Percentiles rank a stretch among this genome's conserved stretches.
Conservation (phyloP, 2,113 vertebrate genomes). For the Microcebus griseorufus region DNA sequence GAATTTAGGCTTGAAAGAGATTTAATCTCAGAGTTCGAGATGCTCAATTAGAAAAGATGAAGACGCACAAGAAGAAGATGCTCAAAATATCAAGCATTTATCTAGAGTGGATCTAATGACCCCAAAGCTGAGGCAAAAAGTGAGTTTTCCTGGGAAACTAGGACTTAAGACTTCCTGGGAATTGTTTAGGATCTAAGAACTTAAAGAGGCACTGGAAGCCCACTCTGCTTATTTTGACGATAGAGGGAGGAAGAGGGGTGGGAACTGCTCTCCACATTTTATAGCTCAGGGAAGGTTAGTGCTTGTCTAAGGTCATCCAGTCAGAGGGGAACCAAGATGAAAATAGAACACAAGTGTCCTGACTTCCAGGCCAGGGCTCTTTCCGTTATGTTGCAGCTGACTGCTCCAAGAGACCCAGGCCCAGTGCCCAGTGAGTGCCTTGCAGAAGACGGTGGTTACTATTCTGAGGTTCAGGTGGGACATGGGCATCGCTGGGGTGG, state of each 20-base stretch:
- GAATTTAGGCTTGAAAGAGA: background rate
- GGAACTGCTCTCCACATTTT: background rate
- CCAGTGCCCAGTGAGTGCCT: background rate
- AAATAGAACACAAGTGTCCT: background rate
- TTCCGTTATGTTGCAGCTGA: background rate
- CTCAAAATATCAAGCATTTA: background rate
- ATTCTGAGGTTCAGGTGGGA: background rate
- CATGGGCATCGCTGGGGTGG: background rate
- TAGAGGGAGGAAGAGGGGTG: accelerated
- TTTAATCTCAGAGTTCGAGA: background rate
- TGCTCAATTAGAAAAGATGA: background rate
- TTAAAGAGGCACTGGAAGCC: background rate
- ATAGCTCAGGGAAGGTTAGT: background rate
- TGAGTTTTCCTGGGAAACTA: background rate
- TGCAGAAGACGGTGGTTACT: background rate
- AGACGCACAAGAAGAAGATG: background rate
- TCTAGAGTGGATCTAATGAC: background rate
- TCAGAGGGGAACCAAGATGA: background rate
- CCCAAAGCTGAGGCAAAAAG: background rate
- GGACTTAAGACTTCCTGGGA: background rate
- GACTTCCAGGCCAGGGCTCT: background rate
- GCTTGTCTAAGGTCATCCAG: background rate
- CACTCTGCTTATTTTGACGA: background rate
- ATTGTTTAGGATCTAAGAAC: background rate
- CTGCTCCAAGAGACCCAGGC: background rate